Conservation (phyloP, 2,113 vertebrate species). For the Melanerpes aurifrons region DNA sequence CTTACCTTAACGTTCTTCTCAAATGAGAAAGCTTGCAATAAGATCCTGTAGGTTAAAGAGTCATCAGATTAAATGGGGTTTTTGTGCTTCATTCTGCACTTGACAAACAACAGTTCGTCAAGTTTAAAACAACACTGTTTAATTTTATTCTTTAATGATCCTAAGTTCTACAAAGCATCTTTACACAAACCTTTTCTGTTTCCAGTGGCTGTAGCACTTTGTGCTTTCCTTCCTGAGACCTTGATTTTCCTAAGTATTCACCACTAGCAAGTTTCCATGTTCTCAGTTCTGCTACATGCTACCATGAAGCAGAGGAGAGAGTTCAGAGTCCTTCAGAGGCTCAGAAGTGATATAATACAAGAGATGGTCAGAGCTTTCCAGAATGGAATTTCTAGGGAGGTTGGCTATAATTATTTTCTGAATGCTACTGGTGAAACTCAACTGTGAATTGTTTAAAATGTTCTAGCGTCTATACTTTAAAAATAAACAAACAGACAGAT, state of each 20-base stretch:
- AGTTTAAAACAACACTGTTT: not conserved
- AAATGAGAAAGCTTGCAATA: constrained; percentile 82
- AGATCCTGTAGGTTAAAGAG: constrained; percentile 80
- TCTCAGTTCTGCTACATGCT: not conserved
- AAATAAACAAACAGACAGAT: not conserved
- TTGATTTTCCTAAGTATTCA: not conserved
- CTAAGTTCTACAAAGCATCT: not conserved
- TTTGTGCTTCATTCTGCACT: not conserved
- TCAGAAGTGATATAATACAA: not conserved
- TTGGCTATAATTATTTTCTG: not conserved
- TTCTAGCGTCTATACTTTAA: not conserved
- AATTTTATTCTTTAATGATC: not conserved
- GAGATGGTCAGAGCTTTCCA: not conserved
- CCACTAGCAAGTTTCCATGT: not conserved
- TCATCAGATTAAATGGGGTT: not conserved
- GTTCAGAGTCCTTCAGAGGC: not conserved
- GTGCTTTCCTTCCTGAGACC: not conserved
- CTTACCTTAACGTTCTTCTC: constrained; percentile 85
- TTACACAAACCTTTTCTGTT: not conserved
- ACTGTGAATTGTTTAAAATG: not conserved
- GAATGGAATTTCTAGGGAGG: not conserved
- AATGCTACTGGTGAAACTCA: not conserved
- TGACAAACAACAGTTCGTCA: not conserved
- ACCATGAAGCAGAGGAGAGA: not conserved
- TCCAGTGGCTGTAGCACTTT: not conserved